A percentile compares a stretch with the other conserved stretches of the same genome.
Evolutionary conservation across 30 jellyfish, hydroid and myxozoan genomes (phyloP).

Genomic region (Catostylus mosaicus): DNA sequence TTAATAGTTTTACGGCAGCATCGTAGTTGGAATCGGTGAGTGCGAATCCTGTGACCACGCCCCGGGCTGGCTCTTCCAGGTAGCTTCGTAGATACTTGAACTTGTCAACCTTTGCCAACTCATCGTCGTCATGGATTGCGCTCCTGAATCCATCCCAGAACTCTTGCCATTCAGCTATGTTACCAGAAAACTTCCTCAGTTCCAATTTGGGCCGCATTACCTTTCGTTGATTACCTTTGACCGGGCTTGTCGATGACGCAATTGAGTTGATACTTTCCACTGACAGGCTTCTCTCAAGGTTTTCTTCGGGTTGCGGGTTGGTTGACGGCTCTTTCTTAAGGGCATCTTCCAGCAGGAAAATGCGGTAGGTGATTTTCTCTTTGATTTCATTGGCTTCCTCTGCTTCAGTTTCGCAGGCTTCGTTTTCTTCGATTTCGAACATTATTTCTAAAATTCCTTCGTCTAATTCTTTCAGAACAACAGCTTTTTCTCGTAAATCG

Average conservation of each 20-base stretch:
- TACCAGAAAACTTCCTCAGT: no score
- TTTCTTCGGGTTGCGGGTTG: slow-evolving; percentile 4
- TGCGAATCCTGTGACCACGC: no score
- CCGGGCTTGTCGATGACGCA: slow-evolving; percentile 15
- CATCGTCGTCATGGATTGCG: no score
- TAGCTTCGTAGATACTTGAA: no score
- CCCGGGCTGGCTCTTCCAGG: no score
- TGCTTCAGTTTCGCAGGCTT: slow-evolving; percentile 19
- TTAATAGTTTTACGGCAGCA: no score
- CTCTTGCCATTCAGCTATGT: no score
- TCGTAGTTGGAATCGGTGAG: no score
- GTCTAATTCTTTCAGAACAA: slow-evolving; percentile 9
- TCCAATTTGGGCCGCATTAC: no score
- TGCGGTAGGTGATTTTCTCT: not conserved
- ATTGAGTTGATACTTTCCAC: slow-evolving; percentile 1
- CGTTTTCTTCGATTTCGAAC: not conserved
- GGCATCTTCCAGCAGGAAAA: not conserved
- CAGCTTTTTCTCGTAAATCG: slow-evolving; percentile 4
- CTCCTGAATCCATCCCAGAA: no score
- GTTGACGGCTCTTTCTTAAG: not conserved
- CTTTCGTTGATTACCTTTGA: not conserved
- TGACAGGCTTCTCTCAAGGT: not conserved
- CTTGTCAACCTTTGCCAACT: no score
- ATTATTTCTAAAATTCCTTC: slow-evolving; percentile 14
- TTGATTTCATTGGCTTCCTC: slow-evolving; percentile 17